A percentile compares a stretch with the other conserved stretches of the same genome.
phyloP scores from a whole-genome alignment of 2,888 invertebrate genomes.

The Lamproptera curius region DNA sequence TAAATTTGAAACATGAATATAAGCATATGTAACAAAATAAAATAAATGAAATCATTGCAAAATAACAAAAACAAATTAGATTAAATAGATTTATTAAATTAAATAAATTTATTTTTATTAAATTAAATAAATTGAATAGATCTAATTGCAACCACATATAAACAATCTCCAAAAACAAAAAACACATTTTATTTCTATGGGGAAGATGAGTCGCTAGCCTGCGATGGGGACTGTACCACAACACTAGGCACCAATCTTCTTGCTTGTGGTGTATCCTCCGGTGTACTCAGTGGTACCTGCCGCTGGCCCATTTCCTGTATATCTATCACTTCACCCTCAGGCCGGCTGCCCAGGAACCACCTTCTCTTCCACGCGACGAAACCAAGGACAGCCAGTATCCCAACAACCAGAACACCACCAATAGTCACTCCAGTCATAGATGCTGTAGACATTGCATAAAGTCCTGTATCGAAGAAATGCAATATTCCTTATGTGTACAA shows the following conservation, averaged over 20 bases:
- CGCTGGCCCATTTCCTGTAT: slow-evolving; percentile 33
- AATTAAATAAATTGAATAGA: too few relatives aligned
- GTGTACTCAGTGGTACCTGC: slow-evolving; percentile 10
- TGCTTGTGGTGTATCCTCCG: slow-evolving; percentile 28
- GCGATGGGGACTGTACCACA: slow-evolving; percentile 48
- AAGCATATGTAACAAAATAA: too few relatives aligned
- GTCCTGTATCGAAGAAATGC: slow-evolving; percentile 40
- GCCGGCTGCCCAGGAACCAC: slow-evolving; percentile 39
- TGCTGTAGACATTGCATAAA: slow-evolving; percentile 63
- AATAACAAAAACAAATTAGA: too few relatives aligned
- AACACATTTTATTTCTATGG: too few relatives aligned
- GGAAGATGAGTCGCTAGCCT: slow-evolving; percentile 37
- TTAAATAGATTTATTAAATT: too few relatives aligned
- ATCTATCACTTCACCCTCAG: slow-evolving; percentile 41
- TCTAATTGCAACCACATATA: too few relatives aligned
- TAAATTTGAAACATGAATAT: too few relatives aligned
- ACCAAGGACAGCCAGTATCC: slow-evolving; percentile 41
- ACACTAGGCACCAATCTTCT: slow-evolving; percentile 37
- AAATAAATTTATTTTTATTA: too few relatives aligned
- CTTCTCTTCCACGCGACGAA: slow-evolving; percentile 55
- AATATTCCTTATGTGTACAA: too few relatives aligned
- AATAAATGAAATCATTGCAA: too few relatives aligned
- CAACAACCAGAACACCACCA: slow-evolving; percentile 43
- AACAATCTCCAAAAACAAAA: too few relatives aligned
- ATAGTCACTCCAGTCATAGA: slow-evolving; percentile 57